Evolutionary conservation across 2,888 invertebrate species (phyloP).

Genomic region (Trichogramma evanescens): DNA sequence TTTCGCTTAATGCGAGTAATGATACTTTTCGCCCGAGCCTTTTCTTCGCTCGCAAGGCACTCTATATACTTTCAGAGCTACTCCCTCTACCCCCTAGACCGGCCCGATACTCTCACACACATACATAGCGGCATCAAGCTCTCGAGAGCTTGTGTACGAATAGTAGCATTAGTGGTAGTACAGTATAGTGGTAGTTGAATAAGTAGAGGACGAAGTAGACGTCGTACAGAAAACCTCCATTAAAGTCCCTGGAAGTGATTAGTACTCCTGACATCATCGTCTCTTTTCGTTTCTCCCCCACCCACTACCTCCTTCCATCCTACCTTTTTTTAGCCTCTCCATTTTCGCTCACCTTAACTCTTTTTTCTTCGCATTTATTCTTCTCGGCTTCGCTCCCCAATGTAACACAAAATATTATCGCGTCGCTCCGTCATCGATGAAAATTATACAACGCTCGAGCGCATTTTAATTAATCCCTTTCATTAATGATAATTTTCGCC

Average conservation of each 20-base stretch:
- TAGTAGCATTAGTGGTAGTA: neutral
- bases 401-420: too few species aligned
- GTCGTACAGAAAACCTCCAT: slow-evolving; percentile 48
- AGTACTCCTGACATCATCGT: slow-evolving; percentile 35
- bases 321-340: neutral
- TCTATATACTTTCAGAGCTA: slow-evolving; percentile 28
- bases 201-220: slow-evolving; percentile 47
- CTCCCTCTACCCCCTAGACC: too few species aligned
- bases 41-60: slow-evolving; percentile 35
- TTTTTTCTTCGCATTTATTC: neutral
- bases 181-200: slow-evolving; percentile 33
- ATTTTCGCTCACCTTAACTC: neutral
- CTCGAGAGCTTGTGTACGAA: neutral
- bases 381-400: too few species aligned
- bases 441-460: too few species aligned
- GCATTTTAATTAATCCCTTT: too few species aligned
- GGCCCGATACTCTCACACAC: too few species aligned
- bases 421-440: neutral
- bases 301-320: slow-evolving; percentile 2
- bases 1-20: slow-evolving; percentile 44
- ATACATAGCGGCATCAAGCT: too few species aligned
- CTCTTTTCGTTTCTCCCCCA: slow-evolving; percentile 17
- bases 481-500: too few species aligned
- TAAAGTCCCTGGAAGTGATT: slow-evolving; percentile 48
- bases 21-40: slow-evolving; percentile 38